phyloP scores from a whole-genome alignment of 2,797 vertebrate species.

The Betta splendens region DNA sequence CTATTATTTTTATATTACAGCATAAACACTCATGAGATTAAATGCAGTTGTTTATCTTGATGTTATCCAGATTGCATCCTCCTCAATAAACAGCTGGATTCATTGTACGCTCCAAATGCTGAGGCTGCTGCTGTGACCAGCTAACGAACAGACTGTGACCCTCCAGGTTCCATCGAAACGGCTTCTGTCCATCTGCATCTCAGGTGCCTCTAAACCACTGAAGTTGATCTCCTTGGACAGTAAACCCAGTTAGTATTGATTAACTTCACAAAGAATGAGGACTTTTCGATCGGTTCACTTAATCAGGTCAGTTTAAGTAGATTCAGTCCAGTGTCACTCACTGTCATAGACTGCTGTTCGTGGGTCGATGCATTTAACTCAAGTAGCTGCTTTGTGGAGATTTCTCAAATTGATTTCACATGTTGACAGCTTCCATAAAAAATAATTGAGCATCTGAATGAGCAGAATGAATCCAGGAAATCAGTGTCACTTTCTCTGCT shows the following conservation, averaged over 20 bases:
- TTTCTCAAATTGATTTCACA: too few species aligned
- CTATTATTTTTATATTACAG: background rate
- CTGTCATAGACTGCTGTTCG: background rate
- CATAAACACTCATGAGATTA: background rate
- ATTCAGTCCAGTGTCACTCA: background rate
- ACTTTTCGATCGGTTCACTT: background rate
- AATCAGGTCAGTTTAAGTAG: background rate
- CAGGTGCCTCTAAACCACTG: background rate
- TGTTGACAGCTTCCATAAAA: too few species aligned
- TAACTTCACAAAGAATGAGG: background rate
- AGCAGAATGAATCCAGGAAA: conserved; percentile 9
- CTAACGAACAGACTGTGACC: background rate
- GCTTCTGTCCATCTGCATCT: background rate
- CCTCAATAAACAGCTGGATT: conserved; percentile 1
- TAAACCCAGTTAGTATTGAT: background rate
- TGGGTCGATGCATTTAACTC: background rate
- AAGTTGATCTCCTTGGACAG: background rate
- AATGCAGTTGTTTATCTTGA: background rate
- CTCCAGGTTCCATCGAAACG: background rate
- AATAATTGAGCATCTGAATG: too few species aligned
- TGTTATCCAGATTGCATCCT: background rate
- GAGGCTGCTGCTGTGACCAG: background rate
- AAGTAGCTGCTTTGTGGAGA: conserved; percentile 1
- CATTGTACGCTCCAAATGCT: background rate
- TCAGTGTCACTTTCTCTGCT: background rate